Conservation (phyloP, 1,140 invertebrate species). For the Aphelenchoides fujianensis region DNA sequence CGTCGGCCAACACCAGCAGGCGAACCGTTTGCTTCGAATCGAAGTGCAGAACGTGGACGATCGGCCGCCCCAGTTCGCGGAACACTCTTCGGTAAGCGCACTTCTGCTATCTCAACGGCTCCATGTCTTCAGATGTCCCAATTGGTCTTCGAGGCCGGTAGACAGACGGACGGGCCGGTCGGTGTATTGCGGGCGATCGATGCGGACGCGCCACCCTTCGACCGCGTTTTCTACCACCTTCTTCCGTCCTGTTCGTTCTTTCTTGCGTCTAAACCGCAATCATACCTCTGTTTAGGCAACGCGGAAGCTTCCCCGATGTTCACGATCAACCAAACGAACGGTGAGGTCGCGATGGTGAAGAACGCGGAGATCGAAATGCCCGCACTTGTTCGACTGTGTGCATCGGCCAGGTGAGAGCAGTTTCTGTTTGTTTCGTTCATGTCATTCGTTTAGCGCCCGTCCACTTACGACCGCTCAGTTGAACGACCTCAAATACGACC, state of each 20-base stretch:
- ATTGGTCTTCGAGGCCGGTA: background rate
- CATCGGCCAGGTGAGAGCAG: conserved; percentile 17
- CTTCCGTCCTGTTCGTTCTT: conserved; percentile 33
- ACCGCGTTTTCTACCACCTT: conserved; percentile 33
- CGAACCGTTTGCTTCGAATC: conserved; percentile 26
- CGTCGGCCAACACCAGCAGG: background rate
- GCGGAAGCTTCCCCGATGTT: conserved; percentile 15
- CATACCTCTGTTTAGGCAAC: conserved; percentile 1
- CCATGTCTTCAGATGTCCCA: background rate
- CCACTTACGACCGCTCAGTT: background rate
- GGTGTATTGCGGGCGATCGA: conserved; percentile 34
- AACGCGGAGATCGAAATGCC: conserved; percentile 14
- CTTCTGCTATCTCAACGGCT: background rate
- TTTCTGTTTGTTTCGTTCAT: conserved; percentile 1
- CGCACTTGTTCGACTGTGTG: conserved; percentile 4
- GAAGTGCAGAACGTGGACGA: conserved; percentile 41
- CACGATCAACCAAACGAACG: conserved; percentile 11
- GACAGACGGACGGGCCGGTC: conserved; percentile 14
- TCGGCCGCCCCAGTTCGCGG: conserved; percentile 31
- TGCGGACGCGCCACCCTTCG: conserved; percentile 38
- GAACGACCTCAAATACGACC: background rate
- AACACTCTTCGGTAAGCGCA: conserved; percentile 18
- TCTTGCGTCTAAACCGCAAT: conserved; percentile 11
- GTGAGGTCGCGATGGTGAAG: conserved; percentile 15
- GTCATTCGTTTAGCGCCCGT: background rate